A percentile compares a stretch with the other conserved stretches of the same genome.
These are phyloP conservation scores for Rambutsinella grinnellia DNA, from an alignment of 2,888 invertebrate species.

Conservation along the genomic window DNA sequence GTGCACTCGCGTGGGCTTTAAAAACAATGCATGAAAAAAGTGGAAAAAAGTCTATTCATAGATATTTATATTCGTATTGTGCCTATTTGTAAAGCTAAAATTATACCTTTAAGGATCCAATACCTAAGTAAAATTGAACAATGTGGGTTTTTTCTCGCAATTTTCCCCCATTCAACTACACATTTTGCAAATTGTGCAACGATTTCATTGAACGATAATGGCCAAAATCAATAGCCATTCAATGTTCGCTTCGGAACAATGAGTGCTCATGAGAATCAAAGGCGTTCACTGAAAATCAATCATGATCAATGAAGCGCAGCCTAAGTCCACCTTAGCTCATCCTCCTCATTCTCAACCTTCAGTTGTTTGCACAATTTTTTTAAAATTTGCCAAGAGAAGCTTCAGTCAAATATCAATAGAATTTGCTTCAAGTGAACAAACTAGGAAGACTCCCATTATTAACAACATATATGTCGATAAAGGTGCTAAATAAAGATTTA, in stretches of 20 bases:
- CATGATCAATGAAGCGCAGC: constrained; percentile 14
- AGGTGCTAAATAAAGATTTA: constrained; percentile 23
- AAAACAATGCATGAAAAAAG: background rate
- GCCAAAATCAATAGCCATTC: background rate
- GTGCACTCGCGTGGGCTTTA: background rate
- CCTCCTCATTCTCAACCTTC: background rate
- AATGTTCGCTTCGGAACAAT: background rate
- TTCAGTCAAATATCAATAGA: background rate
- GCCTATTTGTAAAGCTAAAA: no score
- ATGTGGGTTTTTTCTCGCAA: no score
- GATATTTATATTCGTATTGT: background rate
- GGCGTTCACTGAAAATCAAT: constrained; percentile 53
- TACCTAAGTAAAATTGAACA: no score
- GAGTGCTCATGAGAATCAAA: constrained; percentile 1
- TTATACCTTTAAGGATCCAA: no score
- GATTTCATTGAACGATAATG: background rate
- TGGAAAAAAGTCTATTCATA: no score
- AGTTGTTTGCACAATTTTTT: background rate
- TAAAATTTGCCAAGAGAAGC: no score
- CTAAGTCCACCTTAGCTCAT: background rate
- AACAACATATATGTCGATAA: background rate
- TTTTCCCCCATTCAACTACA: background rate
- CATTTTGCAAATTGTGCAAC: background rate
- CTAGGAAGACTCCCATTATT: constrained; percentile 27
- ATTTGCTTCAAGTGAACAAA: background rate